Conservation (phyloP, 2,797 vertebrate genomes). For the Myotis daubentonii region DNA sequence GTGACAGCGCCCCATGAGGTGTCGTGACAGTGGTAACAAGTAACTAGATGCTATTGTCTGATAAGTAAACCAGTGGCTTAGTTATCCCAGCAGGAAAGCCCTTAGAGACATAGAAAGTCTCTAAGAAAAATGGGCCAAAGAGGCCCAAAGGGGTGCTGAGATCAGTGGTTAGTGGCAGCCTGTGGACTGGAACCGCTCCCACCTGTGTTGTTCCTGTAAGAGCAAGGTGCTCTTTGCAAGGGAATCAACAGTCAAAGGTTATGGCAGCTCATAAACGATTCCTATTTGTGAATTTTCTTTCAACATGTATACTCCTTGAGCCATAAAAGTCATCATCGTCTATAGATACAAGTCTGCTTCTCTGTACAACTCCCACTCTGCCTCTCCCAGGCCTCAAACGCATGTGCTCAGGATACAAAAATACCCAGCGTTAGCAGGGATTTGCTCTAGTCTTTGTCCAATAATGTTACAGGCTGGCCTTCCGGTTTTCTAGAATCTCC, state of each 20-base stretch:
- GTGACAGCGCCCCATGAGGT: neutral
- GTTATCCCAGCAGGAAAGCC: neutral
- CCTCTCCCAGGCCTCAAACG: neutral
- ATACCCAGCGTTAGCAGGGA: neutral
- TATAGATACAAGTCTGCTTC: neutral
- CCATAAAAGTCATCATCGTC: neutral
- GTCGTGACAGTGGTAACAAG: too few species aligned
- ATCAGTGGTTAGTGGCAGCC: too few species aligned
- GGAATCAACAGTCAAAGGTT: neutral
- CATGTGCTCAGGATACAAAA: neutral
- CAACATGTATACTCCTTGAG: neutral
- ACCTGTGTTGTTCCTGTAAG: neutral
- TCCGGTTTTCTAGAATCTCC: neutral
- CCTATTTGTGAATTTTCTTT: neutral
- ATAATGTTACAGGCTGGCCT: neutral
- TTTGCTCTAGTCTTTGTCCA: neutral
- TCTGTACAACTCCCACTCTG: neutral
- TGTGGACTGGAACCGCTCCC: fast-evolving
- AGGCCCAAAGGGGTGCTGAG: neutral
- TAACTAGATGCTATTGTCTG: neutral
- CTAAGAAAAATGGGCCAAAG: neutral
- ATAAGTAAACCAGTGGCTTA: neutral
- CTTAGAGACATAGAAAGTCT: neutral
- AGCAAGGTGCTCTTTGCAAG: neutral
- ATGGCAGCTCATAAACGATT: neutral